phyloP scores from a whole-genome alignment of 2,888 invertebrate species.

The Lumbricus terrestris region DNA sequence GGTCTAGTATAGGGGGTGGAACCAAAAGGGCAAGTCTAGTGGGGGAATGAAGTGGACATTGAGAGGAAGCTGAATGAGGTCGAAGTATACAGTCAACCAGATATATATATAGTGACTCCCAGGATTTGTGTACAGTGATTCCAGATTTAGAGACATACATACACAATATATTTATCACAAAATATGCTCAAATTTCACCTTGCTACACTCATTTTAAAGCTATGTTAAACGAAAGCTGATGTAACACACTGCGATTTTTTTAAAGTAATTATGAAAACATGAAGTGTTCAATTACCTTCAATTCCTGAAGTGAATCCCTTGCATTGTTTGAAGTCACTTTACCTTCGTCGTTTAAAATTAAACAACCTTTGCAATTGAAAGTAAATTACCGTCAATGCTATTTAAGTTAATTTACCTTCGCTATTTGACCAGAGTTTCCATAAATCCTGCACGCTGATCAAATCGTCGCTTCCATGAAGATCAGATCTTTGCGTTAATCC shows the following conservation, averaged over 20 bases:
- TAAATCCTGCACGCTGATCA: conserved; percentile 92
- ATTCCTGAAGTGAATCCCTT: neutral
- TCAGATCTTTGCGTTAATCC: conserved; percentile 89
- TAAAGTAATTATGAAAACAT: neutral
- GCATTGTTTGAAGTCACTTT: neutral
- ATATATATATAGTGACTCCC: no score
- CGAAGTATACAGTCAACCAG: no score
- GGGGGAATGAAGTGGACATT: no score
- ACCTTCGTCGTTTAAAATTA: no score
- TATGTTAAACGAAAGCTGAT: neutral
- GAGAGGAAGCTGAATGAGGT: no score
- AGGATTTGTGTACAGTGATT: neutral
- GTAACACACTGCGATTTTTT: neutral
- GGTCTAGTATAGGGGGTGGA: no score
- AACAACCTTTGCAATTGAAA: neutral
- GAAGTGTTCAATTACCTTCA: neutral
- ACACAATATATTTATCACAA: neutral
- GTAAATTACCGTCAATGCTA: neutral
- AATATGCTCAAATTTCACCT: neutral
- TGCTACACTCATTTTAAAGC: neutral
- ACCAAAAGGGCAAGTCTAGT: no score
- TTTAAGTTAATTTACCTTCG: conserved; percentile 66
- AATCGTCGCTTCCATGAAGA: conserved; percentile 95
- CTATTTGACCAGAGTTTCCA: conserved; percentile 95
- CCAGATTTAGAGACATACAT: neutral